Evolutionary conservation across 2,797 vertebrate species (phyloP).

Genomic region (Austrolebias charrua): DNA sequence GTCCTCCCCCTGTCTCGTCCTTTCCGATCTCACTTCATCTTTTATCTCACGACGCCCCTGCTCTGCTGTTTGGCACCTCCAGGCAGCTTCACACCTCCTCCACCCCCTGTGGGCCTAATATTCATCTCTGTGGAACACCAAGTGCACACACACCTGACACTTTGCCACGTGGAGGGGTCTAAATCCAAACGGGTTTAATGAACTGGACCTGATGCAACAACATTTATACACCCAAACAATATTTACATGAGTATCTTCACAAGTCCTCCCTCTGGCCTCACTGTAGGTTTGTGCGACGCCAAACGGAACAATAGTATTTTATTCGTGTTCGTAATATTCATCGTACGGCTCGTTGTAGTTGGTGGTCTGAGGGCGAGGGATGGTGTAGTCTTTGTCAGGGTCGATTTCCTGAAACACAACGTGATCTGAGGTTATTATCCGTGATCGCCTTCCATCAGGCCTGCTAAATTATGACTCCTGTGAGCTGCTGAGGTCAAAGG

Average conservation of each 20-base stretch:
- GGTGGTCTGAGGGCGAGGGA: slow-evolving; percentile 83
- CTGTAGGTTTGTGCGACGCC: background rate
- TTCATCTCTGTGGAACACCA: slow-evolving; percentile 26
- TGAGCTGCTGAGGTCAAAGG: slow-evolving; percentile 35
- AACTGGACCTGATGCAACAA: background rate
- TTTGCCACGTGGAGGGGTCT: no score
- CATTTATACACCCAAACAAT: slow-evolving; percentile 16
- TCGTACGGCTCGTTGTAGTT: slow-evolving; percentile 75
- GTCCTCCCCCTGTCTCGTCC: slow-evolving; percentile 23
- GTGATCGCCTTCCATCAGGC: slow-evolving; percentile 22
- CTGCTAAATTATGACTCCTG: slow-evolving; percentile 7
- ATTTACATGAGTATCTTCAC: slow-evolving; percentile 49
- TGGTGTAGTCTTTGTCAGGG: slow-evolving; percentile 80
- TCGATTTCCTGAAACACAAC: slow-evolving; percentile 78
- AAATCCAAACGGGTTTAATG: background rate
- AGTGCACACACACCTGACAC: background rate
- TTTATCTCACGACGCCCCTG: slow-evolving; percentile 8
- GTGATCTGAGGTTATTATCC: background rate
- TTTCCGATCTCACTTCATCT: slow-evolving; percentile 14
- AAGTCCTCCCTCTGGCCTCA: slow-evolving; percentile 3
- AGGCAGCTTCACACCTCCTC: slow-evolving; percentile 48
- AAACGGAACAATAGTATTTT: background rate
- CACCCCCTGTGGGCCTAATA: slow-evolving; percentile 40
- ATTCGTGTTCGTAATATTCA: slow-evolving; percentile 68
- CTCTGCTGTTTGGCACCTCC: slow-evolving; percentile 57